These are phyloP conservation scores for Chrysocyon brachyurus DNA, from an alignment of 2,797 vertebrate species.

Conservation along the genomic window DNA sequence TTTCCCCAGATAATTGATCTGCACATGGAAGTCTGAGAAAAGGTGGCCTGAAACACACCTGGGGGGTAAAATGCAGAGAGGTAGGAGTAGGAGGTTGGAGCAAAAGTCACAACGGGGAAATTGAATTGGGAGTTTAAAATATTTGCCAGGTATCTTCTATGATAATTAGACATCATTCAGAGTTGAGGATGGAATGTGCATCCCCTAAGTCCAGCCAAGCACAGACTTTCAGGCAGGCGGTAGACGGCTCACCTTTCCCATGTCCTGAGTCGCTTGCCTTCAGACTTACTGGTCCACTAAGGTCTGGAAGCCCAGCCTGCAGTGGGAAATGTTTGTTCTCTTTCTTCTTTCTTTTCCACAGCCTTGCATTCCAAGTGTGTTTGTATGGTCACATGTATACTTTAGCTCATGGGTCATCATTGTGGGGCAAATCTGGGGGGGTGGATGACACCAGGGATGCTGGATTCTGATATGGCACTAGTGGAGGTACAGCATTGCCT, in stretches of 20 bases:
- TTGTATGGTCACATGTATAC: not conserved
- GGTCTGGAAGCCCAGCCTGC: not conserved
- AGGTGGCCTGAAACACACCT: not conserved
- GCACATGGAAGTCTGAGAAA: not conserved
- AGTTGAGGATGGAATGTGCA: not conserved
- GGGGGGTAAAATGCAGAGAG: not conserved
- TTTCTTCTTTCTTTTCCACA: not conserved
- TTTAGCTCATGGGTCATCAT: not conserved
- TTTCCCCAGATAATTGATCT: not conserved
- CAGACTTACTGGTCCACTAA: accelerated
- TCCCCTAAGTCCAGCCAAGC: too few relatives aligned
- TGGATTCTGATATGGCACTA: too few relatives aligned
- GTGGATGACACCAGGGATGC: accelerated
- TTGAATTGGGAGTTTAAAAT: not conserved
- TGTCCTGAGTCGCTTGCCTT: accelerated
- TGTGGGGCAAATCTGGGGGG: accelerated
- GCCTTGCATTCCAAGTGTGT: not conserved
- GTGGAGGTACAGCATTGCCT: accelerated
- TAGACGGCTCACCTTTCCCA: not conserved
- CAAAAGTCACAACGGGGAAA: not conserved
- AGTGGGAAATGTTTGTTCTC: not conserved
- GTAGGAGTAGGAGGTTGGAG: not conserved
- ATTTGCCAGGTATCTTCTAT: too few relatives aligned
- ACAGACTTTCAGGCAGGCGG: not conserved
- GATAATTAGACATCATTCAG: not conserved